Conservation (phyloP, 1,140 invertebrate genomes). For the Lordiphosa stackelbergi region DNA sequence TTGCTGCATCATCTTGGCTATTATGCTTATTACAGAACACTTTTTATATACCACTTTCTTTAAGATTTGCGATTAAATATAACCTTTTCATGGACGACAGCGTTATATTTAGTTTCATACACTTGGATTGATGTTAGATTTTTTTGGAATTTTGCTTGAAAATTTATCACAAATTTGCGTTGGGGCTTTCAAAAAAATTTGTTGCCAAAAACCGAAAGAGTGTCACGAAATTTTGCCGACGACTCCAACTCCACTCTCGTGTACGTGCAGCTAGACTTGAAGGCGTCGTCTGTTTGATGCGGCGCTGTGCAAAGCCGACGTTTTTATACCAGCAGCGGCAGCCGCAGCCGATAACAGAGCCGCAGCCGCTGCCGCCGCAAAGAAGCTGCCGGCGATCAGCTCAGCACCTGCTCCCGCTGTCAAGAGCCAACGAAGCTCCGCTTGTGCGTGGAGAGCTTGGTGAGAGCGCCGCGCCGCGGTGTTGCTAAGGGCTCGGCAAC, state of each 20-base stretch:
- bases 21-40: conserved; percentile 15
- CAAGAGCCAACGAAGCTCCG: background rate
- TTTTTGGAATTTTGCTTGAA: conserved; percentile 18
- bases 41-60: conserved; percentile 17
- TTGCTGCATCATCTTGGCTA: conserved; percentile 59
- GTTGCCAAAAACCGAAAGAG: conserved; percentile 59
- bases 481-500: conserved; percentile 12
- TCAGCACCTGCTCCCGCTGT: conserved; percentile 4
- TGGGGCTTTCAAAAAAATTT: conserved; percentile 23
- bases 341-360: conserved; percentile 15
- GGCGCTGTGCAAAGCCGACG: conserved; percentile 48
- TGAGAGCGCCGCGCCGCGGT: too few species aligned
- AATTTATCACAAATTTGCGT: conserved; percentile 47
- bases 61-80: conserved; percentile 37
- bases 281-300: conserved; percentile 77
- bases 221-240: conserved; percentile 60
- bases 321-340: conserved; percentile 61
- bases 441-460: conserved; percentile 16
- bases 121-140: conserved; percentile 18
- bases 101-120: conserved; percentile 51
- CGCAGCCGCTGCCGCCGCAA: conserved; percentile 6
- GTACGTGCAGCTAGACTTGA: conserved; percentile 77
- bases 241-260: conserved; percentile 76
- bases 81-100: conserved; percentile 62
- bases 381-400: conserved; percentile 13